phyloP scores from a whole-genome alignment of 1,140 invertebrate genomes.

The Drosophila ficusphila region DNA sequence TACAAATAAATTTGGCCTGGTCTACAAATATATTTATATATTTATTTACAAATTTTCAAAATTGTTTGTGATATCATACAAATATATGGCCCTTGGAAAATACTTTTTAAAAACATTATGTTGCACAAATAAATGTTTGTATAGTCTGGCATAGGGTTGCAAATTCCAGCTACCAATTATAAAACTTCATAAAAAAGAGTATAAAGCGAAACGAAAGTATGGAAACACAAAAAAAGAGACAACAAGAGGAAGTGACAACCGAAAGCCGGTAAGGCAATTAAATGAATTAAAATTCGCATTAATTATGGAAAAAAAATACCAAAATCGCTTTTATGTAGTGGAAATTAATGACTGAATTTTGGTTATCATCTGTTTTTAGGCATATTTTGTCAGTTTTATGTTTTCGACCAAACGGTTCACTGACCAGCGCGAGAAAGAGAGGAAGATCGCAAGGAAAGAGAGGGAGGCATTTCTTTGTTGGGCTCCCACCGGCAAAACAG shows the following conservation, averaged over 20 bases:
- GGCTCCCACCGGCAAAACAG: slow-evolving; percentile 29
- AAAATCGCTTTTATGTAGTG: slow-evolving; percentile 37
- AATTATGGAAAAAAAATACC: slow-evolving; percentile 51
- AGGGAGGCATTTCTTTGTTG: slow-evolving; percentile 19
- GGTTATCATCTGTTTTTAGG: slow-evolving; percentile 41
- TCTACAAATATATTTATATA: too few species aligned
- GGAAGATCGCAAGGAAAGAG: not conserved
- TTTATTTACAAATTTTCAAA: too few species aligned
- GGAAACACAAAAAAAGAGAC: slow-evolving; percentile 12
- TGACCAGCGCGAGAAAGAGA: slow-evolving; percentile 52
- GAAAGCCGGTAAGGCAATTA: slow-evolving; percentile 57
- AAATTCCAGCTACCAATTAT: not conserved
- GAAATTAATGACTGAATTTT: slow-evolving; percentile 45
- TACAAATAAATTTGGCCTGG: too few species aligned
- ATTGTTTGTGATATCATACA: too few species aligned
- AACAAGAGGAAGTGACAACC: slow-evolving; percentile 7
- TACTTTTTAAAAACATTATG: too few species aligned
- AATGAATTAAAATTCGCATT: slow-evolving; percentile 76
- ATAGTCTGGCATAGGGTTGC: too few species aligned
- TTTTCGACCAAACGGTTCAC: slow-evolving; percentile 60
- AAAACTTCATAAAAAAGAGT: not conserved
- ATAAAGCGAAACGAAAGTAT: slow-evolving; percentile 56
- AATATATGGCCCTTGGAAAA: too few species aligned
- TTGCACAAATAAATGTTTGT: too few species aligned
- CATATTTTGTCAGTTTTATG: slow-evolving; percentile 42